phyloP scores from a whole-genome alignment of 2,888 invertebrate species.

The Ectemnius lituratus region DNA sequence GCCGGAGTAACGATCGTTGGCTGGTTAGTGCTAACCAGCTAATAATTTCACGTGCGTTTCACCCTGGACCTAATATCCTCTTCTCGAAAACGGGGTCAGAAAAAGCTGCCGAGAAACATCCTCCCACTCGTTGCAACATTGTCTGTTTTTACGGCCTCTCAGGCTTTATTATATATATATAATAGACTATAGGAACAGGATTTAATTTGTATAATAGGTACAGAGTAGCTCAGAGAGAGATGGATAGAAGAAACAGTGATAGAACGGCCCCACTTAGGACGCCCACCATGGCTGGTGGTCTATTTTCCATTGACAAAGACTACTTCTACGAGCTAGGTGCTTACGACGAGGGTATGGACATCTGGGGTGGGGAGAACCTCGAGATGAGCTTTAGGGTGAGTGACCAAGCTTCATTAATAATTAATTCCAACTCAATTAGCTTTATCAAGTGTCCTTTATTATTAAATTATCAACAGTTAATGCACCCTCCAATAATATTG shows the following conservation, averaged over 20 bases:
- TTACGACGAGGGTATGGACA: slow-evolving; percentile 99
- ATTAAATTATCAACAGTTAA: too few species aligned
- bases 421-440: too few species aligned
- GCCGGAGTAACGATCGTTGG: too few species aligned
- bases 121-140: not conserved
- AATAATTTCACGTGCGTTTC: too few species aligned
- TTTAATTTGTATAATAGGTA: slow-evolving; percentile 83
- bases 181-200: too few species aligned
- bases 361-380: slow-evolving; percentile 98
- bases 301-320: slow-evolving; percentile 95
- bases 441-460: too few species aligned
- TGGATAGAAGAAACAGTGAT: slow-evolving; percentile 95
- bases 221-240: slow-evolving; percentile 97
- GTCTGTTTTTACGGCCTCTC: not conserved
- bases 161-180: too few species aligned
- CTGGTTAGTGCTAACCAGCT: too few species aligned
- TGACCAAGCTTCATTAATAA: slow-evolving; percentile 25
- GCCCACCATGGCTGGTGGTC: slow-evolving; percentile 99
- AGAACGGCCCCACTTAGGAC: slow-evolving; percentile 95
- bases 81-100: too few species aligned
- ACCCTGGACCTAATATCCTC: too few species aligned
- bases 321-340: slow-evolving; percentile 99
- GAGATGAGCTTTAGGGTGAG: slow-evolving; percentile 97
- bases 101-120: too few species aligned
- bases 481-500: too few species aligned